Evolutionary conservation across 2,888 invertebrate genomes (phyloP).

Genomic region (Syrphus vitripennis): DNA sequence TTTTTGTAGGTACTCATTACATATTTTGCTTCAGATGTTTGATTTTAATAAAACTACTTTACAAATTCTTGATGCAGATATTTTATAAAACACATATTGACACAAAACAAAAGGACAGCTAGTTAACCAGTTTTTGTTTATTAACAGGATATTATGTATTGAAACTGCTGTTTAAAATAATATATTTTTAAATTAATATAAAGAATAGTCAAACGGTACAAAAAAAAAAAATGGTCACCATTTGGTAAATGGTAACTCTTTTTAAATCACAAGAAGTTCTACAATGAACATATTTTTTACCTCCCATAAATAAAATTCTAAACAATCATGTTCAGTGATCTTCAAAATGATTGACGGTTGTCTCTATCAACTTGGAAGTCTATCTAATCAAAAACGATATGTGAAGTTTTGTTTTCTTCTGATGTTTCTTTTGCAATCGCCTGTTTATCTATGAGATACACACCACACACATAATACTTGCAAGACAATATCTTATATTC

Average conservation of each 20-base stretch:
- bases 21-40: too few relatives aligned
- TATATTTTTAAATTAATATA: too few relatives aligned
- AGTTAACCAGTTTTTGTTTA: too few relatives aligned
- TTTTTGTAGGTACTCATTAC: too few relatives aligned
- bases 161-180: too few relatives aligned
- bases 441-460: constrained; percentile 12
- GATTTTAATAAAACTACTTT: too few relatives aligned
- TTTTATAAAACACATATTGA: too few relatives aligned
- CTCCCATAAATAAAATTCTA: constrained; percentile 56
- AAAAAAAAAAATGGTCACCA: background rate
- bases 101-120: too few relatives aligned
- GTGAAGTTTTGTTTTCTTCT: background rate
- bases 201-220: background rate
- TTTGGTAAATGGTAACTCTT: background rate
- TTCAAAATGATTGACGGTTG: constrained; percentile 62
- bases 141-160: too few relatives aligned
- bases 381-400: background rate
- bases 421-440: background rate
- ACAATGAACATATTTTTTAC: constrained; percentile 5
- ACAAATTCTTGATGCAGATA: too few relatives aligned
- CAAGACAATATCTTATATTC: constrained; percentile 12
- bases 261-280: background rate
- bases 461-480: background rate
- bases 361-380: constrained; percentile 55
- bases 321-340: constrained; percentile 60